phyloP scores from a whole-genome alignment of 2,888 invertebrate species.

The Monoplex corrugatus region DNA sequence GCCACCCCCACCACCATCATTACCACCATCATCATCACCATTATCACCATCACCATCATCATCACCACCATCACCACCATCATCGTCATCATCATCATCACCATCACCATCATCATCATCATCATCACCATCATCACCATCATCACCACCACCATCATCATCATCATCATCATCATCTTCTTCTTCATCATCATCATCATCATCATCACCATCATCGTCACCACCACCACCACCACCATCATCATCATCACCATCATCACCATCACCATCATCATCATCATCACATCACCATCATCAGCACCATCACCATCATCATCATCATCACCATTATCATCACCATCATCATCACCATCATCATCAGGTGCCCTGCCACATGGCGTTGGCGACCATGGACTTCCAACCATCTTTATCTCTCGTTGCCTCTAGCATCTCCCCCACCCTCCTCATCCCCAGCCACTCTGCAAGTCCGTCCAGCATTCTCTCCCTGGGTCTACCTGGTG shows the following conservation, averaged over 20 bases:
- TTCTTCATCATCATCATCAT: neutral
- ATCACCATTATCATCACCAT: neutral
- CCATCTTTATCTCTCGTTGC: no score
- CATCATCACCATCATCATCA: neutral
- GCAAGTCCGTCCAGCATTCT: no score
- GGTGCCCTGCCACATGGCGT: no score
- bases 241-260: conserved; percentile 14
- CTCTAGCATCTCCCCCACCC: no score
- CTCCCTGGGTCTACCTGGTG: no score
- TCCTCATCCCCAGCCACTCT: no score
- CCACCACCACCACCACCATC: conserved; percentile 20
- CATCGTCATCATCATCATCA: conserved; percentile 25
- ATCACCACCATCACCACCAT: conserved; percentile 35
- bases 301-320: neutral
- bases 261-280: neutral
- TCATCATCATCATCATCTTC: neutral
- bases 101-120: conserved; percentile 28
- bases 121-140: conserved; percentile 18
- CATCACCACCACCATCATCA: neutral
- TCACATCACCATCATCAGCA: no score
- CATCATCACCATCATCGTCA: neutral
- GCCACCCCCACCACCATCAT: no score
- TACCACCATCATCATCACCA: conserved; percentile 26
- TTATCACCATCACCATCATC: conserved; percentile 35
- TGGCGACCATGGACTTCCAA: no score